Base-by-base conservation (phyloP, 2,888 invertebrate species). In the Plutella xylostella region DNA sequence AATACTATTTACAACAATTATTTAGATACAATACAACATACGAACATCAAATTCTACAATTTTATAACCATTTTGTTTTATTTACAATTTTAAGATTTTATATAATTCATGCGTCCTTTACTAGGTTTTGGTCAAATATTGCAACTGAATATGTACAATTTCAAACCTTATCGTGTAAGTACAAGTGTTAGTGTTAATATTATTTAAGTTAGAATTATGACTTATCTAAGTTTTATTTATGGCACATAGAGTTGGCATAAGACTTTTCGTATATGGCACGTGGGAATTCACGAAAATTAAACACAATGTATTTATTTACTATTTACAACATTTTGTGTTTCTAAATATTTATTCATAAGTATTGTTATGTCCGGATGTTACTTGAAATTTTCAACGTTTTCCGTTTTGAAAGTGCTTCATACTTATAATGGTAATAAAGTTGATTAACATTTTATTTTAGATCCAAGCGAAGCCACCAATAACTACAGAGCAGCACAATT, bases 121-220 rank as follows among this genome's bases (percentile, higher is more conserved):
- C 65, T 63, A 63, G 57, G 58, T 64, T 55, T 72, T 76, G 71
- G 72, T 78, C 74, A 53, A 76, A 75, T 74, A 79, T 72, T 76
- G 74, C 49, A 55, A 59, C 58, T 69, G 68, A 54, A 61, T 63
- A 61, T 63, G 55, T 62, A 63, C 57, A 61, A 52, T 50, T 46
- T 42, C 41, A 51, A 54, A 41, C 49, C 51, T 37, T 44, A 45
- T 45, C 46, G 43, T 34, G 47, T 38, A 46, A 49, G 42, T 42
- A 47, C 34, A 42, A 35, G n/a, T n/a, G n/a, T 17, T 3, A 34
- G 34, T 17, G 15, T 39, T 39, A 40, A 17, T 28, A 30, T 39
- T n/a, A n/a, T n/a, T n/a, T n/a, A n/a, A n/a, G n/a, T n/a, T n/a
- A n/a, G n/a, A n/a, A n/a, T n/a, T n/a, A 34, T 41, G 37, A 41